These are phyloP conservation scores for Erebia palarica DNA, from an alignment of 2,888 invertebrate genomes.

Conservation along the genomic window DNA sequence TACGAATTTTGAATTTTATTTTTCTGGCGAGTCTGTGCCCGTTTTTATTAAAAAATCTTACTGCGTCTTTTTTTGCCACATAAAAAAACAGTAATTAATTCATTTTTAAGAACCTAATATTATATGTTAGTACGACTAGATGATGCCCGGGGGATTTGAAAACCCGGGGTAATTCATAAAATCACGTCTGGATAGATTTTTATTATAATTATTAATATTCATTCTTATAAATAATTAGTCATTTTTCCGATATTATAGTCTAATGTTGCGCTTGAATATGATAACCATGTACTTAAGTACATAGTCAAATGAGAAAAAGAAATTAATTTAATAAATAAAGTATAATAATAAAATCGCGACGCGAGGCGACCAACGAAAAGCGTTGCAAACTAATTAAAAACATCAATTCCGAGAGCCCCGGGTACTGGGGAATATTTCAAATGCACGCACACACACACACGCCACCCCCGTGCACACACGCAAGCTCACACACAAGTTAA, in stretches of 20 bases:
- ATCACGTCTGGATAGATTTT: no score
- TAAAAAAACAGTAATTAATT: no score
- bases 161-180: no score
- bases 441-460: conserved; percentile 68
- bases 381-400: conserved; percentile 81
- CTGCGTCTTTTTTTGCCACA: no score
- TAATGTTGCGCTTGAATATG: neutral
- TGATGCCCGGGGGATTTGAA: no score
- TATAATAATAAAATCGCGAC: conserved; percentile 62
- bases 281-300: neutral
- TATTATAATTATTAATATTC: no score
- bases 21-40: neutral
- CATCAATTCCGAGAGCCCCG: conserved; percentile 72
- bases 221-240: no score
- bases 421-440: conserved; percentile 77
- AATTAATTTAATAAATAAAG: conserved; percentile 50
- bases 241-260: no score
- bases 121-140: no score
- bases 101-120: no score
- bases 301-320: conserved; percentile 3
- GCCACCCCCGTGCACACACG: conserved; percentile 57
- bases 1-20: conserved; percentile 3
- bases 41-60: neutral
- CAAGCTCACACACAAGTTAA: conserved; percentile 70
- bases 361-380: conserved; percentile 73